Evolutionary conservation across 2,888 invertebrate species (phyloP).

Genomic region (Drosophila acutilabella): DNA sequence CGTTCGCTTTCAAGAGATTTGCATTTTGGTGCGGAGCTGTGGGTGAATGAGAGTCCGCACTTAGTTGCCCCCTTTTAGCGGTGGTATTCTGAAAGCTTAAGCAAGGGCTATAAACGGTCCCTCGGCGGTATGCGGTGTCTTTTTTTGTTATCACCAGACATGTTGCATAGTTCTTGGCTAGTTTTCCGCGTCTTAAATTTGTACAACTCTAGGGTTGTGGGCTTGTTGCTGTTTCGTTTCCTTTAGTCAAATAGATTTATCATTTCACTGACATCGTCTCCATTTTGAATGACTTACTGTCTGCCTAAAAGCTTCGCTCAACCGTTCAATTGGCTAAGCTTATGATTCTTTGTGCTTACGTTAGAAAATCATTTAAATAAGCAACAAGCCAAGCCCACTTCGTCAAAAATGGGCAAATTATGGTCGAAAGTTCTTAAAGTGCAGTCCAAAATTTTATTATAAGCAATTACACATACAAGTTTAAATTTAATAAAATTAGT

Average conservation of each 20-base stretch:
- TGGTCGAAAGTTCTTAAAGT: too few species aligned
- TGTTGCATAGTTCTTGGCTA: constrained; percentile 34
- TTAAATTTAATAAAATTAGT: too few species aligned
- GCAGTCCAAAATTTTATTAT: too few species aligned
- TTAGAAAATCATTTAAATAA: constrained; percentile 63
- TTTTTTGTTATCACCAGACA: constrained; percentile 50
- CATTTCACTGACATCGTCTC: constrained; percentile 67
- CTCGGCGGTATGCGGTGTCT: neutral
- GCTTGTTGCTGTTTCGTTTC: neutral
- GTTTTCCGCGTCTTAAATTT: constrained; percentile 50
- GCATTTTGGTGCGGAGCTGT: constrained; percentile 41
- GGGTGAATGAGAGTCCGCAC: constrained; percentile 1
- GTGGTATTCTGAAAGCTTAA: too few species aligned
- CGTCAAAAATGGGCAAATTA: too few species aligned
- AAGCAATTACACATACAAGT: constrained; percentile 34
- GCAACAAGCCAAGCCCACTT: constrained; percentile 13
- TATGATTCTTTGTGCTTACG: constrained; percentile 58
- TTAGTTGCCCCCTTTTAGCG: too few species aligned
- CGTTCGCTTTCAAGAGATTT: constrained; percentile 60
- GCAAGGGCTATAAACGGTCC: neutral
- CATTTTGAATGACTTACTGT: constrained; percentile 39
- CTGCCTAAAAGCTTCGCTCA: constrained; percentile 37
- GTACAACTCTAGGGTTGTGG: constrained; percentile 13
- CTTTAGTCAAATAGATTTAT: constrained; percentile 67
- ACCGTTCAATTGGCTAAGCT: constrained; percentile 47